Evolutionary conservation across 2,113 vertebrate species (phyloP), one percentile per base, ranked within the genome.

Genomic region (Ramphastos sulfuratus): DNA sequence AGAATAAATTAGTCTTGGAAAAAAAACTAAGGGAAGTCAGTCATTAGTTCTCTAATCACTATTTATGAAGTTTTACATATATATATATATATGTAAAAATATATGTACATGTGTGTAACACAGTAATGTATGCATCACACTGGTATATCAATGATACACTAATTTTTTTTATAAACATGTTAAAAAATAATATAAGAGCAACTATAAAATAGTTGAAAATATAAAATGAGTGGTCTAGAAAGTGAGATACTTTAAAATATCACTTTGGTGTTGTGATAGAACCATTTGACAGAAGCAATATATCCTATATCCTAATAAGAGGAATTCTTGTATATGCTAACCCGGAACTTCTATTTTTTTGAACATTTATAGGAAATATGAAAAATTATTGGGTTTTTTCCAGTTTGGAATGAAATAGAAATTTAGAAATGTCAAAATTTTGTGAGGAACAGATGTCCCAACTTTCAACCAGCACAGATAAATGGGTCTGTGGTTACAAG

Each of bases 341-440:
- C 46, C 39, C 85, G 65, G 56, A 90, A 81, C 73, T 85, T 27
- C 89, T 89, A 31, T 80, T 95, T 95, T 85, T 91, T 11, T 21
- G 56, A 64, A 33, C 52, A 60, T 80, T 92, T 88, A 20, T 37
- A 82, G 48, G 69, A 90, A 87, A 90, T 71, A 30, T 67, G 76
- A 85, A 87, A 92, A 93, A 83, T 90, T 71, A 1, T 90, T 80
- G 46, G 13, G 7, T 94, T 37, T 93, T 37, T 88, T 94, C 90
- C 92, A 88, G 20, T 64, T 96, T 92, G 65, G 72, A 87, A 87
- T 71, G 65, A 93, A 95, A 48, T 33, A 23, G n/a, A 78, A 93
- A 92, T 79, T 76, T 71, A 48, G 60, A 96, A 96, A 96, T 95
- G 88, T 93, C 85, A 94, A 83, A 83, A 90, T 95, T 95, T 75